Conservation (phyloP, 2,888 invertebrate genomes). For the Aphidius colemani region DNA sequence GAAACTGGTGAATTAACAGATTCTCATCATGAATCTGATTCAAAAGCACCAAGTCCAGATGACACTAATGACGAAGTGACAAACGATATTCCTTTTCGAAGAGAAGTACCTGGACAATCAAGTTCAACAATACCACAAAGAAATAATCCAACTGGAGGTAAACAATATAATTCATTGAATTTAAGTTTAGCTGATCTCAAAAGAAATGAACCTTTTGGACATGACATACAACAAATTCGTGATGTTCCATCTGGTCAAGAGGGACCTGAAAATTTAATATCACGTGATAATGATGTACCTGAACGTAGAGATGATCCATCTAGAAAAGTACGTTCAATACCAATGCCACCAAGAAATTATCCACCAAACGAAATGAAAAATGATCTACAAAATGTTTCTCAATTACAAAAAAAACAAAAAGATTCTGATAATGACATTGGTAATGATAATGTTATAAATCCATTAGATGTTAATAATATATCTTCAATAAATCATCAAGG, state of each 20-base stretch:
- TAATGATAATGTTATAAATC: slow-evolving; percentile 34
- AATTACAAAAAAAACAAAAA: slow-evolving; percentile 43
- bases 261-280: slow-evolving; percentile 36
- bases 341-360: slow-evolving; percentile 53
- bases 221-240: slow-evolving; percentile 45
- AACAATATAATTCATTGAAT: slow-evolving; percentile 42
- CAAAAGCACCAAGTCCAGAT: slow-evolving; percentile 52
- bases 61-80: slow-evolving; percentile 59
- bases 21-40: slow-evolving; percentile 54
- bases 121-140: slow-evolving; percentile 53
- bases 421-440: slow-evolving; percentile 53
- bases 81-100: slow-evolving; percentile 55
- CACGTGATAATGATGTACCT: slow-evolving; percentile 35
- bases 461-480: slow-evolving; percentile 42
- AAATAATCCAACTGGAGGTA: slow-evolving; percentile 57
- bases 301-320: slow-evolving; percentile 57
- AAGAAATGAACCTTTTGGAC: slow-evolving; percentile 56
- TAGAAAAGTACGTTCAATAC: slow-evolving; percentile 53
- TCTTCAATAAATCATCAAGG: slow-evolving; percentile 3
- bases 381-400: slow-evolving; percentile 35
- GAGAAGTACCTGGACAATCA: slow-evolving; percentile 58
- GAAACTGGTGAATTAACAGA: slow-evolving; percentile 59
- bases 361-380: slow-evolving; percentile 54
- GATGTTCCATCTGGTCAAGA: slow-evolving; percentile 50
- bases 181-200: slow-evolving; percentile 50